Base-by-base conservation (phyloP, 2,888 invertebrate genomes). In the Athalia circularis region DNA sequence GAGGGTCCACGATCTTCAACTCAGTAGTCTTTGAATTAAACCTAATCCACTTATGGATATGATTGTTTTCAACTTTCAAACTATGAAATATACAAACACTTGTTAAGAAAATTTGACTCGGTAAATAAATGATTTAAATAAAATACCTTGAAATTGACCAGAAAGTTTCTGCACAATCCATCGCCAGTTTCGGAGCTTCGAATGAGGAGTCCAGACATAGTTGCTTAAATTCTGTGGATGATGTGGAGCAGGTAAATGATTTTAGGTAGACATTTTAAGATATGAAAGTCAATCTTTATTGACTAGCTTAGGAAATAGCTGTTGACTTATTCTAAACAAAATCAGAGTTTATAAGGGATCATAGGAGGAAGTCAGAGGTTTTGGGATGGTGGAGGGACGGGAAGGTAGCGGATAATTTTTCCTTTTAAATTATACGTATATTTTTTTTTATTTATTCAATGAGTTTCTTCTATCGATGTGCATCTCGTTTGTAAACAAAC, bases 361-460 rank as follows among this genome's bases (percentile, higher is more conserved):
- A 13, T 54, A n/a, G 59, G 11, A 43, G 75, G 59, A 75, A n/a
- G 6, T 75, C 7, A 82, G 86, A 88, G 86, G 88, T 85, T 80
- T 86, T 85, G 79, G 88, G 86, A 88, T 88, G 88, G 87, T 88
- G 88, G 88, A 88, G 88, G 88, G 88, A 87, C 79, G 80, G 83
- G 82, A 84, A 81, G 80, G 83, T 77, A 76, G 79, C 77, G 82
- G 82, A 78, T 65, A 62, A 80, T 82, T 72, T 79, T 65, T 79
- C 79, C 77, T 81, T 82, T 81, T 84, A 82, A 84, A 82, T 84
- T 84, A 81, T 81, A 80, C 72, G 54, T 76, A 59, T 9, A 64
- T 62, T 68, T 62, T 1, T 65, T 72, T 45, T 54, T 80, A 67
- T 75, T 61, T 77, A 47, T 77, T 78, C 52, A 75, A 77, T 79